Evolutionary conservation across 2,888 invertebrate genomes (phyloP).

Genomic region (Lasioglossum villosulum): DNA sequence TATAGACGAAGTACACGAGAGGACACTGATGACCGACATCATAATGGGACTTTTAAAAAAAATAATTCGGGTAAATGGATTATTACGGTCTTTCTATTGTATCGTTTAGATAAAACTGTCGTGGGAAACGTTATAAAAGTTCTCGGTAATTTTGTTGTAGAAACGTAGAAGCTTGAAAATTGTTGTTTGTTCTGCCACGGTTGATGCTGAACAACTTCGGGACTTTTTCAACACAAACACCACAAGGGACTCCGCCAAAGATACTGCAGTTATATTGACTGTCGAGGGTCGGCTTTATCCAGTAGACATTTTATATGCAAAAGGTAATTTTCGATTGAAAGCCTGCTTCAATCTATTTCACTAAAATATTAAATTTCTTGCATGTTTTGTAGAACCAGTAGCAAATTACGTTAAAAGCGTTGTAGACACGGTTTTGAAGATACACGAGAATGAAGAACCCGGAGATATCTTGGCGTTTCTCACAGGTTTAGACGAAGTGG

Average conservation of each 20-base stretch:
- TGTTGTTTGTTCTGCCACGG: constrained; percentile 97
- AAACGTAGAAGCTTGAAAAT: constrained; percentile 93
- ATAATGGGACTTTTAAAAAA: constrained; percentile 97
- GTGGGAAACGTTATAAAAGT: constrained; percentile 6
- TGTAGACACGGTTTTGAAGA: constrained; percentile 94
- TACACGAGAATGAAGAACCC: constrained; percentile 92
- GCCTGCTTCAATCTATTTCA: not conserved
- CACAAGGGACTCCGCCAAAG: constrained; percentile 84
- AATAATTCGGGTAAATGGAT: constrained; percentile 89
- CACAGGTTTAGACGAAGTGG: constrained; percentile 97
- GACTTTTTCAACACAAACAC: constrained; percentile 90
- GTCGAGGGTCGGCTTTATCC: constrained; percentile 96
- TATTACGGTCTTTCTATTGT: not conserved
- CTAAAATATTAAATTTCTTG: not conserved
- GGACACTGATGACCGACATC: constrained; percentile 96
- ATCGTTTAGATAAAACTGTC: not conserved
- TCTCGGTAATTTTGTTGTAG: constrained; percentile 80
- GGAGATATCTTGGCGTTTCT: constrained; percentile 97
- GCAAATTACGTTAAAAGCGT: constrained; percentile 95
- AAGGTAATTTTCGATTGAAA: constrained; percentile 86
- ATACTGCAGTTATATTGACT: constrained; percentile 92
- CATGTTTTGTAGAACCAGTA: constrained; percentile 89
- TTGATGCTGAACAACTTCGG: constrained; percentile 94
- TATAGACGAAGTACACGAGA: constrained; percentile 98
- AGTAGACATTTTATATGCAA: constrained; percentile 93